Evolutionary conservation across 2,113 vertebrate genomes (phyloP), one percentile per base, ranked within the genome.

Genomic region (Ictalurus furcatus): DNA sequence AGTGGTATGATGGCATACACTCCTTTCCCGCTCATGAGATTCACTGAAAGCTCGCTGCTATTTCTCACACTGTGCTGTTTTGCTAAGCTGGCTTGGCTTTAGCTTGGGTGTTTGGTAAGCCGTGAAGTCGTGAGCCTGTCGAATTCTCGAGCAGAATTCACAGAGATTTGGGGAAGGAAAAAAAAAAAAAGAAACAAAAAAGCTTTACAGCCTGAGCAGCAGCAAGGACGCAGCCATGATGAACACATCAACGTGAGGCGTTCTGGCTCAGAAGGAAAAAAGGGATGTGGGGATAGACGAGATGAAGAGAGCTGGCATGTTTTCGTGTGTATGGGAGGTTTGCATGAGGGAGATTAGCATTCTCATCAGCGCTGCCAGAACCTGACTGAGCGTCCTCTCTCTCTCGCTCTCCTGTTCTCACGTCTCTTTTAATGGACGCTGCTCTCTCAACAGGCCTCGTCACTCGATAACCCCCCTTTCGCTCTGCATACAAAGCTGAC

Each of bases 281-380:
- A 91, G 63, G 59, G 90, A 88, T 89, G 92, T 90, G 90, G 86
- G 90, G 85, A 92, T 76, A 91, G 90, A 90, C 44, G 88, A 90
- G 90, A 92, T 91, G 92, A 86, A 89, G 88, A 40, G 63, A 54
- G 58, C 44, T 81, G 85, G 83, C 74, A 87, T 85, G 90, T 67
- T 87, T 84, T 87, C 12, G 52, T 90, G 88, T 34, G 81, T 37
- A 44, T 82, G 74, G 63, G 85, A 83, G 85, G 92, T 88, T 93
- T 91, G 59, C 79, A 86, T 86, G 87, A 78, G 85, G 81, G 74
- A 93, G 93, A 96, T 95, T 95, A 95, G 94, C 93, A 95, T 94
- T 95, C 95, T 93, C 94, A 93, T 95, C 94, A 95, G 93, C 92
- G 90, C 92, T 88, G 86, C 91, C 94, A 92, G 94, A 95, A 95